Evolutionary conservation across 1,140 invertebrate species (phyloP).

Genomic region (Neuroterus valhalla): DNA sequence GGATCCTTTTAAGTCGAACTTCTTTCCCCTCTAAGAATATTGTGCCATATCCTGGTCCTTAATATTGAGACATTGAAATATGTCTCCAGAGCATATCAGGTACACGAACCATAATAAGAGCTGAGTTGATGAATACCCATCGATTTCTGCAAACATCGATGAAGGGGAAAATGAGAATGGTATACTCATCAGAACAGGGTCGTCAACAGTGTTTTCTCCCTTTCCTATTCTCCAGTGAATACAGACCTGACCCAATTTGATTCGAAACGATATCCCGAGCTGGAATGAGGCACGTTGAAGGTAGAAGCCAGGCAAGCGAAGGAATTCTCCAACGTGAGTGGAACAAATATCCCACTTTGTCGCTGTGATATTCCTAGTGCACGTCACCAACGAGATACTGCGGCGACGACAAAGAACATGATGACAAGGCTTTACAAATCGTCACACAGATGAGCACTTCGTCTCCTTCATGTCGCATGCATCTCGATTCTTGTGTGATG

Average conservation of each 20-base stretch:
- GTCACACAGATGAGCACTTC: too few species aligned
- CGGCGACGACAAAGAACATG: too few species aligned
- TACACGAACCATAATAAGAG: too few species aligned
- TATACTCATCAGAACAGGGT: background rate
- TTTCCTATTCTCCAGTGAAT: conserved; percentile 5
- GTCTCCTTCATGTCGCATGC: too few species aligned
- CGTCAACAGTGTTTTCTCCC: conserved; percentile 27
- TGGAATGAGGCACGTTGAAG: conserved; percentile 14
- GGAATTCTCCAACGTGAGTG: conserved; percentile 1
- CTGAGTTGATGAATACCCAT: too few species aligned
- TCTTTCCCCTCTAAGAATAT: too few species aligned
- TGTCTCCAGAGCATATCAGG: too few species aligned
- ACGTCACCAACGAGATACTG: background rate
- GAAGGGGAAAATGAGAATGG: background rate
- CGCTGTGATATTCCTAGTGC: conserved; percentile 15
- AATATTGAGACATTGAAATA: too few species aligned
- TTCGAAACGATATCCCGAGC: conserved; percentile 8
- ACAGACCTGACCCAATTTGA: conserved; percentile 26
- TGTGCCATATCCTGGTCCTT: too few species aligned
- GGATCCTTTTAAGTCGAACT: too few species aligned
- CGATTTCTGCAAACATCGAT: background rate
- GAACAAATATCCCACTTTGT: conserved; percentile 28
- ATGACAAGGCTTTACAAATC: too few species aligned
- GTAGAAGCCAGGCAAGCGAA: background rate
- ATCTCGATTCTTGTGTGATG: too few species aligned